Evolutionary conservation across 2,113 vertebrate genomes (phyloP), one percentile per base, ranked within the genome.

Genomic region (Plecturocebus donacophilus): DNA sequence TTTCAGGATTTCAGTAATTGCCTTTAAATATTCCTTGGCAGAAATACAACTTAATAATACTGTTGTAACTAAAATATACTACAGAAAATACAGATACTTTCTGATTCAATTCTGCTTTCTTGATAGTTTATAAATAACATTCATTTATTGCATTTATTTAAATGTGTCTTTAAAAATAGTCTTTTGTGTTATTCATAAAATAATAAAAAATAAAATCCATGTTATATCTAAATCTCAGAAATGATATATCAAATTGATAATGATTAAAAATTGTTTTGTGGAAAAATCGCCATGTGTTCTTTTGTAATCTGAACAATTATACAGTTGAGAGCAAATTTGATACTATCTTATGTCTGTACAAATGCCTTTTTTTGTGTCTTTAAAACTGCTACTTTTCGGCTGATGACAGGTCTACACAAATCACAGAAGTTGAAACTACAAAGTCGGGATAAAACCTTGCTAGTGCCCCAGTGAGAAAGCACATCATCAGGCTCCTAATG

Each of bases 371-470:
- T 94, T 73, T 95, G 8, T 77, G 52, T 86, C 30, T 61, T 97
- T 96, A 91, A 96, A 66, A 56, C 47, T 38, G 54, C 14, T 75
- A 0, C 32, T 75, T 95, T 95, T 96, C 40, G 87, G 77, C 47
- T 95, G 30, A 85, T 94, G 86, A 84, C 96, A 82, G 17, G 76
- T 68, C 64, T 35, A 66, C 61, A 88, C 71, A 94, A 91, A 95
- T 96, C 94, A 91, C 73, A 94, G 97, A 98, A 95, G 93, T 56
- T 81, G 90, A 97, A 97, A 80, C 87, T 45, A 92, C 54, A 97
- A 97, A 80, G 70, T 86, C 54, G 71, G 96, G 42, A 98, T 95
- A 92, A 90, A 90, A 52, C 49, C 56, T 75, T 96, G 91, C 64
- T 75, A 97, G 76, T 75, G 61, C 94, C 54, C 95, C 85, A 16